These are phyloP conservation scores for Cricetomys ansorgei DNA, from an alignment of 2,113 vertebrate species.

Conservation along the genomic window DNA sequence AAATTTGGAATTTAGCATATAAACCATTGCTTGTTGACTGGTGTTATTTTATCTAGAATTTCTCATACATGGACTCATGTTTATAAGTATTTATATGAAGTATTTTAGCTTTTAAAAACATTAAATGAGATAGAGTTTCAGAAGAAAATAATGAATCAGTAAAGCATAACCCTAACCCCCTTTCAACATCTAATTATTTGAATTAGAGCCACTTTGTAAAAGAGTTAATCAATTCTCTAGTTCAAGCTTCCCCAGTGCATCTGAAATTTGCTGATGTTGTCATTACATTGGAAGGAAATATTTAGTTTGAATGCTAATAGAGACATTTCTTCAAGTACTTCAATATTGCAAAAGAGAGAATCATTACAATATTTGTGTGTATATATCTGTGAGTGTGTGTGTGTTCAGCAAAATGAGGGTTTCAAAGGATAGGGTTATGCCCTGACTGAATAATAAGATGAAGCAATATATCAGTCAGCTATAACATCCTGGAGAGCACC, in stretches of 20 bases:
- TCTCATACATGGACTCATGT: slow-evolving; percentile 44
- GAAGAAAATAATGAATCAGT: slow-evolving; percentile 85
- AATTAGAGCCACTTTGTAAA: slow-evolving; percentile 84
- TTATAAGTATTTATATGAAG: slow-evolving; percentile 59
- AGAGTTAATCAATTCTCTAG: slow-evolving; percentile 87
- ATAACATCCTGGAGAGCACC: not conserved
- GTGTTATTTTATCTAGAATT: slow-evolving; percentile 64
- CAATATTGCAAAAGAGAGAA: slow-evolving; percentile 41
- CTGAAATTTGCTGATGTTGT: slow-evolving; percentile 89
- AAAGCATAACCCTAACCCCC: slow-evolving; percentile 85
- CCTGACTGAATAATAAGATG: not conserved
- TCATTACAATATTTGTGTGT: not conserved
- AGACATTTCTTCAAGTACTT: slow-evolving; percentile 76
- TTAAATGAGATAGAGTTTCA: slow-evolving; percentile 82
- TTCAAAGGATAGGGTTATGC: not conserved
- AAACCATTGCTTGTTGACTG: not conserved
- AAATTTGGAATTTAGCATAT: slow-evolving; percentile 47
- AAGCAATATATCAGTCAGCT: not conserved
- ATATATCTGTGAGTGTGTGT: not conserved
- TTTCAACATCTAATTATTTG: slow-evolving; percentile 88
- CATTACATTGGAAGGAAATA: slow-evolving; percentile 83
- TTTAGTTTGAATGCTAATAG: slow-evolving; percentile 86
- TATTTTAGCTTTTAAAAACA: slow-evolving; percentile 81
- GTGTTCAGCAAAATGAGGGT: slow-evolving; percentile 9
- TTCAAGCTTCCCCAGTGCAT: slow-evolving; percentile 84